Evolutionary conservation across 2,888 invertebrate species (phyloP).

Genomic region (Seira ritae): DNA sequence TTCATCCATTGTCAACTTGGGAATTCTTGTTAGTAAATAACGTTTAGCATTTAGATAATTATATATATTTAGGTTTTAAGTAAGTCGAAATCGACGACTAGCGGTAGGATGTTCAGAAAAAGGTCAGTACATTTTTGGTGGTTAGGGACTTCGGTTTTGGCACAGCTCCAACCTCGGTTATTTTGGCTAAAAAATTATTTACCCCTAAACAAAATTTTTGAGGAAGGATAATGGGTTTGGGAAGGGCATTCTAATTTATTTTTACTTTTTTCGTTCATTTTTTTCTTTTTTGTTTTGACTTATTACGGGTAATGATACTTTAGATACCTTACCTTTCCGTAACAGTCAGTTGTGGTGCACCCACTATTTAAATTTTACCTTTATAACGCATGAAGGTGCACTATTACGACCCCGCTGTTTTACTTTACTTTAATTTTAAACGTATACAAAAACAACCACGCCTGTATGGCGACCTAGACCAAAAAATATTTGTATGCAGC

Average conservation of each 20-base stretch:
- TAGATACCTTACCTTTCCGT: constrained; percentile 43
- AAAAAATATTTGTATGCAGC: constrained; percentile 39
- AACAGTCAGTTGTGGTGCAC: constrained; percentile 48
- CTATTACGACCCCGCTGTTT: not conserved
- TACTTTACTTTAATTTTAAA: constrained; percentile 34
- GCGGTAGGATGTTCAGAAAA: constrained; percentile 42
- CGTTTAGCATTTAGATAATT: constrained; percentile 26
- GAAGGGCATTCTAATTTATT: constrained; percentile 14
- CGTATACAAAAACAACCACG: constrained; percentile 31
- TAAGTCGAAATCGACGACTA: constrained; percentile 46
- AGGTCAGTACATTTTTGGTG: constrained; percentile 59
- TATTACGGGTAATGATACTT: constrained; percentile 43
- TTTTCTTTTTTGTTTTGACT: constrained; percentile 46
- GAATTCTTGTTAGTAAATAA: constrained; percentile 49
- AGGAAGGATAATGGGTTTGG: not conserved
- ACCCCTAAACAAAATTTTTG: not conserved
- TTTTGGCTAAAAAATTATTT: not conserved
- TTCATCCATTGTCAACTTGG: constrained; percentile 37
- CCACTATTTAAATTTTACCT: not conserved
- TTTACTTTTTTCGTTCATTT: constrained; percentile 26
- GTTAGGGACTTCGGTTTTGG: constrained; percentile 36
- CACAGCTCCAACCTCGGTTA: not conserved
- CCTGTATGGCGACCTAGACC: constrained; percentile 31
- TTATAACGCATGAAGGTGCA: not conserved
- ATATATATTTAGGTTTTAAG: constrained; percentile 40